phyloP scores from a whole-genome alignment of 2,888 invertebrate genomes.

The Oscheius sp. region DNA sequence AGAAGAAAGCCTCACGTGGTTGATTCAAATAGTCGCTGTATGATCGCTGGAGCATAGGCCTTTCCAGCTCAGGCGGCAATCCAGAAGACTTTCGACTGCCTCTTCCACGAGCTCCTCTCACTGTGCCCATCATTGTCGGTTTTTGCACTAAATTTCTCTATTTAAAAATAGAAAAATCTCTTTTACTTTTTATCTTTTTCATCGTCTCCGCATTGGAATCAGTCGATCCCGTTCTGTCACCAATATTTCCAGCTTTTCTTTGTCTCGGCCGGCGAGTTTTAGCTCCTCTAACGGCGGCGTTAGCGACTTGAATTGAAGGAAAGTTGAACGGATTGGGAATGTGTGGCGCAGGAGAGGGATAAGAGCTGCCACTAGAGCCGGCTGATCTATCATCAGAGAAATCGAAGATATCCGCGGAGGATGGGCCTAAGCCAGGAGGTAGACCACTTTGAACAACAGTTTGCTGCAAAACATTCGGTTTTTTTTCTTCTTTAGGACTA shows the following conservation, averaged over 20 bases:
- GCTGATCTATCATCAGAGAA: constrained; percentile 31
- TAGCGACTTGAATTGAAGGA: constrained; percentile 28
- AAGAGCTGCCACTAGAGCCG: constrained; percentile 29
- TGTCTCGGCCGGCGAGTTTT: constrained; percentile 7
- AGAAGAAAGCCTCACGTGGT: no score
- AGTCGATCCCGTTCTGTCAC: constrained; percentile 24
- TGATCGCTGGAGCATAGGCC: constrained; percentile 38
- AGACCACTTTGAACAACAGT: no score
- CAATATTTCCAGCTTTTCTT: constrained; percentile 24
- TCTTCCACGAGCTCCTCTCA: constrained; percentile 2
- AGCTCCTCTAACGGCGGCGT: background rate
- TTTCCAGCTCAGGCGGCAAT: constrained; percentile 32
- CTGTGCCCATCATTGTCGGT: constrained; percentile 7
- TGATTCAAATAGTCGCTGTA: constrained; percentile 41
- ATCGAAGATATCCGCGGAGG: constrained; percentile 37
- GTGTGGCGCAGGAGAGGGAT: constrained; percentile 33
- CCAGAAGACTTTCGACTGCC: constrained; percentile 36
- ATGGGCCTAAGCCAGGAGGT: constrained; percentile 40
- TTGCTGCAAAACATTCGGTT: constrained; percentile 28
- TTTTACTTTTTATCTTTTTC: constrained; percentile 1
- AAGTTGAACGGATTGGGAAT: constrained; percentile 15
- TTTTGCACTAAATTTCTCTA: background rate
- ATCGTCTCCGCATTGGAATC: constrained; percentile 13
- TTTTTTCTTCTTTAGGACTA: no score
- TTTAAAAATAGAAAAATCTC: background rate